phyloP scores from a whole-genome alignment of 2,113 vertebrate species.

The Engystomops pustulosus region DNA sequence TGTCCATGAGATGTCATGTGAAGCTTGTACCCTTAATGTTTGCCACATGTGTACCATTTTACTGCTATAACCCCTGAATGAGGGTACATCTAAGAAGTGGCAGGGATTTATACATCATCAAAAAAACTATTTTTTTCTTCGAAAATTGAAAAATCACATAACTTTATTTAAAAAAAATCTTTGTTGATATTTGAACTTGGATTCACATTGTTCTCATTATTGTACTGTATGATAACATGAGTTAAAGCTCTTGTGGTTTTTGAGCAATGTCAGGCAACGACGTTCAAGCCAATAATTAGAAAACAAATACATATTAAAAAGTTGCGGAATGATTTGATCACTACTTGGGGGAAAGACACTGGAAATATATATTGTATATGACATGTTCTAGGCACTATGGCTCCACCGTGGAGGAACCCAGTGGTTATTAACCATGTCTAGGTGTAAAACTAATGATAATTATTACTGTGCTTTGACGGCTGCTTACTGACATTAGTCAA shows the following conservation, averaged over 20 bases:
- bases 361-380: not conserved
- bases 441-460: conserved; percentile 1
- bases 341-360: conserved; percentile 1
- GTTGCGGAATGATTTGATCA: not conserved
- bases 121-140: too few relatives aligned
- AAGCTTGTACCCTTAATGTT: too few relatives aligned
- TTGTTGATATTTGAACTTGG: not conserved
- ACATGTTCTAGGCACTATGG: not conserved
- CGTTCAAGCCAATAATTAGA: conserved; percentile 2
- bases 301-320: conserved; percentile 5
- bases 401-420: not conserved
- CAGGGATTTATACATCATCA: too few relatives aligned
- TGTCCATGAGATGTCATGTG: too few relatives aligned
- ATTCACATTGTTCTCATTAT: not conserved
- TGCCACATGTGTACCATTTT: too few relatives aligned
- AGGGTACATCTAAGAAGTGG: too few relatives aligned
- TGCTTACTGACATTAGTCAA: conserved; percentile 16
- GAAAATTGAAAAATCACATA: too few relatives aligned
- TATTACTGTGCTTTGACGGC: not conserved
- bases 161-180: too few relatives aligned
- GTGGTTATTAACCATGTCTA: conserved; percentile 12
- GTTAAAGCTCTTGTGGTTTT: not conserved
- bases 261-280: not conserved
- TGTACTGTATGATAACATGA: not conserved
- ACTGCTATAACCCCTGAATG: too few relatives aligned